Evolutionary conservation across 2,797 vertebrate species (phyloP).

Genomic region (Malacoraja senta): DNA sequence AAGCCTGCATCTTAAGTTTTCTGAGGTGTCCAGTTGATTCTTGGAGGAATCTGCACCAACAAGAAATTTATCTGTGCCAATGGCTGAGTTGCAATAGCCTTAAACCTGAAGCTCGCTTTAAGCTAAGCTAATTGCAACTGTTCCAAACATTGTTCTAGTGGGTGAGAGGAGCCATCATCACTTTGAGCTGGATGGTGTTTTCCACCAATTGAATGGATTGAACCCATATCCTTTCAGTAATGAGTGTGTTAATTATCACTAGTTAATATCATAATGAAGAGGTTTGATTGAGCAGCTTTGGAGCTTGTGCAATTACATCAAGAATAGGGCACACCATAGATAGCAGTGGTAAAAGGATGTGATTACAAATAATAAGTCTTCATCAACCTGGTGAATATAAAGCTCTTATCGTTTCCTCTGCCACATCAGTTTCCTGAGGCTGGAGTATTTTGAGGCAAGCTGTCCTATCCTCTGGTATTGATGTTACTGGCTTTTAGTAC

Average conservation of each 20-base stretch:
- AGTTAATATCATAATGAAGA: background rate
- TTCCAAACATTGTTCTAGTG: background rate
- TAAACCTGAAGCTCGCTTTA: too few species aligned
- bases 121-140: background rate
- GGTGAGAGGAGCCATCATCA: too few species aligned
- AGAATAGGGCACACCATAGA: background rate
- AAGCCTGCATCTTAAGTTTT: background rate
- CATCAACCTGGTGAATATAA: background rate
- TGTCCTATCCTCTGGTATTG: background rate
- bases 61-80: background rate
- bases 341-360: background rate
- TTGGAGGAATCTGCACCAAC: background rate
- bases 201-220: background rate
- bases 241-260: background rate
- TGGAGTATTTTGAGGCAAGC: background rate
- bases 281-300: background rate
- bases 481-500: background rate
- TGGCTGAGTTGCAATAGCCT: background rate
- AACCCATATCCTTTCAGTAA: background rate
- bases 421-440: background rate
- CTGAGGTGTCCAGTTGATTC: background rate
- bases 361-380: background rate
- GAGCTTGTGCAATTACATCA: background rate
- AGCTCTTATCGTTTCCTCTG: too few species aligned
- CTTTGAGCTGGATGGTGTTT: background rate